phyloP scores from a whole-genome alignment of 2,113 vertebrate genomes.

The Chloropsis hardwickii region DNA sequence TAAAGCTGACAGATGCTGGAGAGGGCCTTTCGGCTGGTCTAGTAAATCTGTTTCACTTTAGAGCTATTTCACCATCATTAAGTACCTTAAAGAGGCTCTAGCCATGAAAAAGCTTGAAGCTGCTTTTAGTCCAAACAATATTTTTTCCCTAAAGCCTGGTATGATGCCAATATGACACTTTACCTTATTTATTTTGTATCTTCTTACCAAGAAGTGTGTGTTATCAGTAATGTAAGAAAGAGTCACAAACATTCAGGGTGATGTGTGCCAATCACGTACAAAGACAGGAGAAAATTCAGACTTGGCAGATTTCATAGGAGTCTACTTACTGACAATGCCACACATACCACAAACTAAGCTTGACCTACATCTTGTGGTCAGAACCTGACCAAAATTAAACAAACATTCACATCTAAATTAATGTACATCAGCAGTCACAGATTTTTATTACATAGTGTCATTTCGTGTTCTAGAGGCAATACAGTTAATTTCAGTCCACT shows the following conservation, averaged over 20 bases:
- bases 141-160: neutral
- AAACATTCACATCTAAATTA: neutral
- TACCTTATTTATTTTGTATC: neutral
- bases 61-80: neutral
- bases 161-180: neutral
- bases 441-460: neutral
- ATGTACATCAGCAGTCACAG: accelerated
- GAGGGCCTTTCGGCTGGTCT: accelerated
- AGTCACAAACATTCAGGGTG: neutral
- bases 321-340: neutral
- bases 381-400: neutral
- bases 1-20: neutral
- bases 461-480: neutral
- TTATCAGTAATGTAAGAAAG: neutral
- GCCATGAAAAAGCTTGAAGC: neutral
- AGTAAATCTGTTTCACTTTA: neutral
- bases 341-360: neutral
- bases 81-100: neutral
- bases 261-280: accelerated
- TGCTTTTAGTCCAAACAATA: neutral
- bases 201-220: neutral
- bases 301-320: neutral
- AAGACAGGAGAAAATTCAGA: neutral
- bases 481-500: neutral
- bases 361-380: neutral